Evolutionary conservation across 2,113 vertebrate genomes (phyloP).

Genomic region (Xiphophorus hellerii): DNA sequence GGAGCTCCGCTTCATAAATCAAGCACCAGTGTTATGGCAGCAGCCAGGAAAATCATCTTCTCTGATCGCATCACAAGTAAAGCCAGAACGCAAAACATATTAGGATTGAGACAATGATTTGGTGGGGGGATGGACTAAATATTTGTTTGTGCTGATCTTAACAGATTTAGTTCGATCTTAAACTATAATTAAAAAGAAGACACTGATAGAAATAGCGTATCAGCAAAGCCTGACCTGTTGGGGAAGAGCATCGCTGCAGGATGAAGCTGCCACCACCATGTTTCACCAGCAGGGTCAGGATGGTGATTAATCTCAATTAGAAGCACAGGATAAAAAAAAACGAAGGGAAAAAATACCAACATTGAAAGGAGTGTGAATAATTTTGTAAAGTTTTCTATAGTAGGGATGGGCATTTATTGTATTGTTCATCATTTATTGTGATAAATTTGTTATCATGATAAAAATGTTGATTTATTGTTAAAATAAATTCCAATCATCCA

Average conservation of each 20-base stretch:
- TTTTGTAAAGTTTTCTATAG: background rate
- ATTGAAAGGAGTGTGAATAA: background rate
- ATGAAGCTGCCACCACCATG: background rate
- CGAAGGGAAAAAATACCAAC: background rate
- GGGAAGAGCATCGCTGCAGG: background rate
- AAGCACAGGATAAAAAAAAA: background rate
- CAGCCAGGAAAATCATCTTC: constrained; percentile 6
- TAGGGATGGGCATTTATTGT: too few species aligned
- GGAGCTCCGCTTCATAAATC: constrained; percentile 30
- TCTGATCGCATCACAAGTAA: constrained; percentile 28
- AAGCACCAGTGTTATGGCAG: constrained; percentile 16
- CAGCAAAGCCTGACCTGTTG: background rate
- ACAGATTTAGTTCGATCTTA: background rate
- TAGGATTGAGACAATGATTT: background rate
- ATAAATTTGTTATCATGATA: too few species aligned
- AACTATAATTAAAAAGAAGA: background rate
- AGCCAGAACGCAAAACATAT: background rate
- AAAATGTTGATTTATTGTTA: too few species aligned
- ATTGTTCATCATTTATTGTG: too few species aligned
- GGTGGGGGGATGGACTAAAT: background rate
- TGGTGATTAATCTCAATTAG: too few species aligned
- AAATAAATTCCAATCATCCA: too few species aligned
- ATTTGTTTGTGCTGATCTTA: background rate
- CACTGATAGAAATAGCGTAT: background rate
- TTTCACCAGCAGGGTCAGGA: background rate